Evolutionary conservation across 1,140 invertebrate species (phyloP).

Genomic region (Megalopta genalis): DNA sequence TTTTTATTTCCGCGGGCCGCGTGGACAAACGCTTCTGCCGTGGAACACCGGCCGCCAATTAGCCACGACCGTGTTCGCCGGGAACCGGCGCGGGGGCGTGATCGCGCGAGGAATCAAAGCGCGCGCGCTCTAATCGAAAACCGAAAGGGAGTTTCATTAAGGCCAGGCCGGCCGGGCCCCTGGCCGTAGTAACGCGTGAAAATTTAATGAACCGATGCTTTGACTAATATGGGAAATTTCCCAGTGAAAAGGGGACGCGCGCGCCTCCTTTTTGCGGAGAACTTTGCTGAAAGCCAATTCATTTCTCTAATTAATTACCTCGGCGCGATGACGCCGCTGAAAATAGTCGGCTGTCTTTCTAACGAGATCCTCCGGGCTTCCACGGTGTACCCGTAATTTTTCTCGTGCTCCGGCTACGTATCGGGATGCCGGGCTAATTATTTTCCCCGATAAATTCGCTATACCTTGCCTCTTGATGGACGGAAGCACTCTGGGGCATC

Average conservation of each 20-base stretch:
- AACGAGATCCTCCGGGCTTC: neutral
- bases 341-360: neutral
- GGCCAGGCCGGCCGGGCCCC: neutral
- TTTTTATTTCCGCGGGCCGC: neutral
- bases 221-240: constrained; percentile 15
- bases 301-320: constrained; percentile 8
- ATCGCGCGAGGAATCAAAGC: neutral
- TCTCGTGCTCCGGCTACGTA: too few relatives aligned
- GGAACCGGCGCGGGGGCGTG: too few relatives aligned
- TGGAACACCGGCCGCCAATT: constrained; percentile 15
- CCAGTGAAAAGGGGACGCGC: neutral
- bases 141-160: constrained; percentile 10
- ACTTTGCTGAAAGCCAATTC: neutral
- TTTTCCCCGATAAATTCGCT: too few relatives aligned
- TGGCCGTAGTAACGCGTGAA: neutral
- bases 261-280: neutral
- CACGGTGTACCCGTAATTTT: neutral
- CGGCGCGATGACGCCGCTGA: neutral
- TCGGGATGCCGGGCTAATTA: too few relatives aligned
- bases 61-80: neutral
- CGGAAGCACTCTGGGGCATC: too few relatives aligned
- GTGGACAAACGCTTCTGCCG: neutral
- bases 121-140: constrained; percentile 5
- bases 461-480: too few relatives aligned
- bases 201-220: constrained; percentile 22